Conservation (phyloP, 1,140 invertebrate species). For the Diprion similis region DNA sequence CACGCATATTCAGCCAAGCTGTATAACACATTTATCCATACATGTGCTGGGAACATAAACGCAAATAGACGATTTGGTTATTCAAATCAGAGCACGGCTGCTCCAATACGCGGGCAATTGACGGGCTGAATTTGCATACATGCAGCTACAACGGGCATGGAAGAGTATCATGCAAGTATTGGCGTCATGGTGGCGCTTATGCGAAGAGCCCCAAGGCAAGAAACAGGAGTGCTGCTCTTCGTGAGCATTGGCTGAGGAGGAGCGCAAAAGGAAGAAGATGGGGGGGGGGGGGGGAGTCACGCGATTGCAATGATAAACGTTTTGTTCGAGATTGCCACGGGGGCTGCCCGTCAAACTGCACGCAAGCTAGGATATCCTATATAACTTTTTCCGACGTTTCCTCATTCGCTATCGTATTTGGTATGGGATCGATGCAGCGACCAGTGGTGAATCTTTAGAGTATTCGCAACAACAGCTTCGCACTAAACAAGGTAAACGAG, state of each 20-base stretch:
- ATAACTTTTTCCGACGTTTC: slow-evolving; percentile 15
- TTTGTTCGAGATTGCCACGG: slow-evolving; percentile 40
- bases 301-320: slow-evolving; percentile 47
- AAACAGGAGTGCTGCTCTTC: not conserved
- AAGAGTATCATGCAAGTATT: not conserved
- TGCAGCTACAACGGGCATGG: not conserved
- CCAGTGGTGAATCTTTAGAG: too few relatives aligned
- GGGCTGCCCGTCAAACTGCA: slow-evolving; percentile 37
- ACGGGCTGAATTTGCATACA: not conserved
- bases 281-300: slow-evolving; percentile 32
- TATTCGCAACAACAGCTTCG: too few relatives aligned
- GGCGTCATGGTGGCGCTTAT: not conserved
- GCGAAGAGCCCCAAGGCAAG: not conserved
- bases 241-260: not conserved
- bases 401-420: not conserved
- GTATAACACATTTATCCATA: not conserved
- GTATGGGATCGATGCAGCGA: too few relatives aligned
- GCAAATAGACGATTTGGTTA: not conserved
- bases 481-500: too few relatives aligned
- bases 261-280: not conserved
- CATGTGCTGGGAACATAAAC: not conserved
- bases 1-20: too few relatives aligned
- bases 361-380: slow-evolving; percentile 33
- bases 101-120: not conserved
- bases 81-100: not conserved